Base-by-base conservation (phyloP, 2,888 invertebrate genomes). In the Spatulosminthurus flaviceps region DNA sequence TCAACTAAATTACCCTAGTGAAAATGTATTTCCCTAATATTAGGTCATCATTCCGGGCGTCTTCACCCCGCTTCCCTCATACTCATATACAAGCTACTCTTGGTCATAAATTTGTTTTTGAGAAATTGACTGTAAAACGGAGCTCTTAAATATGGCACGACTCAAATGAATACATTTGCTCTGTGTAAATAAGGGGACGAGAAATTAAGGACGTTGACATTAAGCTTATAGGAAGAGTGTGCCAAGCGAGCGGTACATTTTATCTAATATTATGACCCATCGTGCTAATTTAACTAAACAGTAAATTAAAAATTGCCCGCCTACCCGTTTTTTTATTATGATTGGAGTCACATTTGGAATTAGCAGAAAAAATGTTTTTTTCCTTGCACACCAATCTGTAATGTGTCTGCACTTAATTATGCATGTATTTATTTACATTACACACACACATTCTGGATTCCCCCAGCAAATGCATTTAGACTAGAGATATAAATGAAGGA, bases 1-100 rank as follows among this genome's bases (percentile, higher is more conserved):
- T 51, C 21, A 51, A 26, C 51, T 24, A 72, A 72, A 72, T 72
- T 72, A 51, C 72, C 72, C 72, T 26, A 0, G 16, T 42, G 21
- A 70, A 29, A 21, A 28, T 51, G 16, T 72, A 51, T 72, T 72
- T 43, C n/a, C n/a, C 72, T 51, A 72, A 51, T 43, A 72, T 43
- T 51, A 41, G 51, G 51, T 70, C 41, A 34, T 34, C 41, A 69
- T n/a, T n/a, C n/a, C n/a, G n/a, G n/a, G n/a, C n/a, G n/a, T n/a
- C n/a, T n/a, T n/a, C n/a, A n/a, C n/a, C n/a, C n/a, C n/a, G n/a
- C n/a, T n/a, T n/a, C n/a, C n/a, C 41, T 41, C 41, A 41, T 41
- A 41, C 7, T 41, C 41, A 9, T 41, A 41, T 41, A 9, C 41
- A 13, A n/a, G n/a, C n/a, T n/a, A n/a, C n/a, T n/a, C n/a, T n/a